A percentile compares a stretch with the other conserved stretches of the same genome.
These are phyloP conservation scores for Heteropelma amictum DNA, from an alignment of 2,888 invertebrate species.

Conservation along the genomic window DNA sequence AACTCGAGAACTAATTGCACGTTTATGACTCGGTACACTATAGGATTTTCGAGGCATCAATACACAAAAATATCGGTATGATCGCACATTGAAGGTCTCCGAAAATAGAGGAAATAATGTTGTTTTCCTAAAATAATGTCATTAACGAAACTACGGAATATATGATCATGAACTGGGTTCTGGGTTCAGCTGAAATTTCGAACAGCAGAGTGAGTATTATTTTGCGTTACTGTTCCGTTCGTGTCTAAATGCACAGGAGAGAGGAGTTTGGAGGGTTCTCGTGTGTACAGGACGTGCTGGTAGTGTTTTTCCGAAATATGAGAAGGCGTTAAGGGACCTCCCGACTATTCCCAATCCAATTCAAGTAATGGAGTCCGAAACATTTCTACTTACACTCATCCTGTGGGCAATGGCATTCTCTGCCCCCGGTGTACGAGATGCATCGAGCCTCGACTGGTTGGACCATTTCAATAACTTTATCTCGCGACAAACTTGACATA, in stretches of 20 bases:
- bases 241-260: neutral
- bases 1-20: too few species aligned
- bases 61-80: too few species aligned
- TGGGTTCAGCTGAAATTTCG: too few species aligned
- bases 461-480: conserved; percentile 12
- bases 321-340: conserved; percentile 71
- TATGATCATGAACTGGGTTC: too few species aligned
- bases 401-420: conserved; percentile 7
- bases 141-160: too few species aligned
- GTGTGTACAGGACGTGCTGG: conserved; percentile 16
- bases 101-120: too few species aligned
- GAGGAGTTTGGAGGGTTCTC: neutral
- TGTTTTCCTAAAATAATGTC: too few species aligned
- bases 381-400: conserved; percentile 59
- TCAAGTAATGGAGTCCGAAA: conserved; percentile 75
- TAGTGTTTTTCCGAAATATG: conserved; percentile 71
- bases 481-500: conserved; percentile 45
- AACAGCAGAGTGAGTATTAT: too few species aligned
- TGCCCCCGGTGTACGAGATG: conserved; percentile 28
- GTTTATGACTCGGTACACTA: too few species aligned
- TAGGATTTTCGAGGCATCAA: too few species aligned
- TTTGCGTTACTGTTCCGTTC: too few species aligned
- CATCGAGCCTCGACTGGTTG: conserved; percentile 28
- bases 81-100: too few species aligned
- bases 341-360: conserved; percentile 74